phyloP scores from a whole-genome alignment of 2,797 vertebrate species.

The Ataeniobius toweri region DNA sequence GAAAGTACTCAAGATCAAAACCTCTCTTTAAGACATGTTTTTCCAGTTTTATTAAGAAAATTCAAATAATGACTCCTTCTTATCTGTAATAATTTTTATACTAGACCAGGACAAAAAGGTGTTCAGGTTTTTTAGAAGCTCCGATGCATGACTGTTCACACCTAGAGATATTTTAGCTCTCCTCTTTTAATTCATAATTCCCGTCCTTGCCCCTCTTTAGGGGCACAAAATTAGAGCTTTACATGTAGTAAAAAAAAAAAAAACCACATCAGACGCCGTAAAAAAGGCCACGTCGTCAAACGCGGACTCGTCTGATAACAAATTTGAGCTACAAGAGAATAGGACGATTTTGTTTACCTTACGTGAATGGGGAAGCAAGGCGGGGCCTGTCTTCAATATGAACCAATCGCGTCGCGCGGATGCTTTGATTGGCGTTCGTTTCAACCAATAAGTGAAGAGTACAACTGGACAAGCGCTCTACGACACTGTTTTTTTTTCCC shows the following conservation, averaged over 20 bases:
- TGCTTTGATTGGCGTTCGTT: conserved; percentile 17
- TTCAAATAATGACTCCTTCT: background rate
- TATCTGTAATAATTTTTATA: background rate
- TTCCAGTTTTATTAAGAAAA: background rate
- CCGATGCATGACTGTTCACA: background rate
- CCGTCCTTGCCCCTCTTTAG: background rate
- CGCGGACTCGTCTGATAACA: conserved; percentile 36
- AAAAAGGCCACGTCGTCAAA: conserved; percentile 31
- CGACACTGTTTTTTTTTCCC: conserved; percentile 29
- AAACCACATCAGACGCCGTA: background rate
- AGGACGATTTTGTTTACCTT: conserved; percentile 66
- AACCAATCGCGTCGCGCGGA: conserved; percentile 42
- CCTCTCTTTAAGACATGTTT: background rate
- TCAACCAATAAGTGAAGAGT: conserved; percentile 51
- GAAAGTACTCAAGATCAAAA: background rate
- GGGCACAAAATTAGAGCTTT: background rate
- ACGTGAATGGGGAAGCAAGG: conserved; percentile 45
- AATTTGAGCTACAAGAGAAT: conserved; percentile 7
- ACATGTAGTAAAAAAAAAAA: background rate
- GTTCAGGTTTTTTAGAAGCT: background rate
- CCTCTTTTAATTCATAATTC: background rate
- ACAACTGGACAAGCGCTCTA: conserved; percentile 56
- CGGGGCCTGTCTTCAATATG: background rate
- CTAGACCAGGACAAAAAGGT: too few species aligned
- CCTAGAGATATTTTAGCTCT: background rate